Conservation (phyloP, 2,113 vertebrate species). For the Zeus faber region DNA sequence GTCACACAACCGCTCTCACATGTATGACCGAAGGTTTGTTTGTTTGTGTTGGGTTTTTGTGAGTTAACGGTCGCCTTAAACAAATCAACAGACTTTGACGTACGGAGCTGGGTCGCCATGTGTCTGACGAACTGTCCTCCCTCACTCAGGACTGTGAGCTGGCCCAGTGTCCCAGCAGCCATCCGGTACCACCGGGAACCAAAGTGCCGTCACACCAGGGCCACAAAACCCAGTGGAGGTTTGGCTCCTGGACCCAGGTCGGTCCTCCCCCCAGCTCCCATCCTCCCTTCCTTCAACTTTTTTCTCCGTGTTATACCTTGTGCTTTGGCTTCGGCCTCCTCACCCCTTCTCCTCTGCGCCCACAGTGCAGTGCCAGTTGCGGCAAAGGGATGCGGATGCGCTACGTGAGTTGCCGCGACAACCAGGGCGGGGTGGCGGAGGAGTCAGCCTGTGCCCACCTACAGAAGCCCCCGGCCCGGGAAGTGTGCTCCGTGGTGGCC, state of each 20-base stretch:
- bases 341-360: conserved; percentile 4
- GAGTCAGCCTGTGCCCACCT: conserved; percentile 85
- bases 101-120: too few species aligned
- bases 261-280: conserved; percentile 38
- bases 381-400: conserved; percentile 93
- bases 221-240: conserved; percentile 94
- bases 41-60: conserved; percentile 22
- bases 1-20: conserved; percentile 26
- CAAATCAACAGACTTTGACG: too few species aligned
- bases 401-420: conserved; percentile 95
- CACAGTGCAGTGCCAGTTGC: conserved; percentile 91
- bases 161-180: conserved; percentile 80
- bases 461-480: conserved; percentile 83
- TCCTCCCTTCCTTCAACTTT: too few species aligned
- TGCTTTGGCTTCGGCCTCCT: not conserved
- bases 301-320: not conserved
- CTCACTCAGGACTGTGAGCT: conserved; percentile 89
- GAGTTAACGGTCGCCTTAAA: conserved; percentile 48
- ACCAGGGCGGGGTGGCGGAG: conserved; percentile 90
- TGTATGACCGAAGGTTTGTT: conserved; percentile 16
- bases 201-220: conserved; percentile 71
- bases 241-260: conserved; percentile 98
- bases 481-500: conserved; percentile 82
- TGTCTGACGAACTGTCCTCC: conserved; percentile 28
- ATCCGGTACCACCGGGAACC: conserved; percentile 75